A percentile compares a stretch with the other conserved stretches of the same genome.
phyloP scores from a whole-genome alignment of 2,797 vertebrate species.

The Delichon dasypus region DNA sequence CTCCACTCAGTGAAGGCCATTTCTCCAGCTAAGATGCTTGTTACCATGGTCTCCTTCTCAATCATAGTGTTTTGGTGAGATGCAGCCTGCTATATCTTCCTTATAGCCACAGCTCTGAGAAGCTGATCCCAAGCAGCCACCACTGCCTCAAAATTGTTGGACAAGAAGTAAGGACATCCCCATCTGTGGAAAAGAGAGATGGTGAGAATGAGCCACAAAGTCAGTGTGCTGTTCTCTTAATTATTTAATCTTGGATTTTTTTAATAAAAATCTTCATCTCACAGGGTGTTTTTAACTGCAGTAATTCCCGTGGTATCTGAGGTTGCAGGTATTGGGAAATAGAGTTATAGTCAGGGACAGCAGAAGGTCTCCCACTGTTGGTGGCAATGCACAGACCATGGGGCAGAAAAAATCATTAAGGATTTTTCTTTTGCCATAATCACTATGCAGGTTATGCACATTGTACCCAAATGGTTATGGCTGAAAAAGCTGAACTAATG shows the following conservation, averaged over 20 bases:
- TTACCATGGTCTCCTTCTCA: background rate
- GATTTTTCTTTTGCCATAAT: background rate
- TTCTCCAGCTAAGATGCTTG: background rate
- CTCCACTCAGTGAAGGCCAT: background rate
- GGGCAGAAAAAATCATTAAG: background rate
- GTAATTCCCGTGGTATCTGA: background rate
- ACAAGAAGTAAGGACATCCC: background rate
- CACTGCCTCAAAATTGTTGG: background rate
- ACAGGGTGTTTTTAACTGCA: background rate
- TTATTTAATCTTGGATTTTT: background rate
- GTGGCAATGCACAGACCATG: background rate
- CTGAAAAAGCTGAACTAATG: background rate
- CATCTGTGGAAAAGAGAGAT: background rate
- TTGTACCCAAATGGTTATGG: background rate
- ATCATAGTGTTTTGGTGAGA: background rate
- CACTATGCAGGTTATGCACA: background rate
- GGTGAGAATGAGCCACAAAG: background rate
- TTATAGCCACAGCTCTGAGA: background rate
- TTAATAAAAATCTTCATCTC: background rate
- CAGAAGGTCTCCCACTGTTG: background rate
- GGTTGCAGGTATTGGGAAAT: background rate
- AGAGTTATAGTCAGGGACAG: background rate
- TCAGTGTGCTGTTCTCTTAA: background rate
- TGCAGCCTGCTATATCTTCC: background rate
- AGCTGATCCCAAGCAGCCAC: background rate